Conservation (phyloP, 2,888 invertebrate genomes). For the Drosophila helvetica region DNA sequence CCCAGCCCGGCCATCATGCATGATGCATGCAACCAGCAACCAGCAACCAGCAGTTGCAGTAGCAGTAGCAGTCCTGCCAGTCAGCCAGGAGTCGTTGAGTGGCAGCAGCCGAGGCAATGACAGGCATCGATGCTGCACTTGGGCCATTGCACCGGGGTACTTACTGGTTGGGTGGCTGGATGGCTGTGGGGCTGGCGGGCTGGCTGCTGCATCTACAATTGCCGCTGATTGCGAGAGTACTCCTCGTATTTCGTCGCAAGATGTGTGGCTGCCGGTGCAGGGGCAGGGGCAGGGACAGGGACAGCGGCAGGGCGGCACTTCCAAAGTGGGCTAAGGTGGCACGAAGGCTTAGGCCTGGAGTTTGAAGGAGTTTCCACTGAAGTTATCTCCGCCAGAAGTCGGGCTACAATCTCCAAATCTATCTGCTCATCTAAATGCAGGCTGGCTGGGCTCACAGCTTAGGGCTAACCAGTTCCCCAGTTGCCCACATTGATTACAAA, state of each 20-base stretch:
- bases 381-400: constrained; percentile 1
- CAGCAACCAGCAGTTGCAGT: constrained; percentile 50
- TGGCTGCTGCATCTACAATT: constrained; percentile 55
- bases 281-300: too few species aligned
- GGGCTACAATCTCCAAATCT: constrained; percentile 30
- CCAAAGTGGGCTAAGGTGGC: constrained; percentile 17
- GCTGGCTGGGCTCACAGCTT: constrained; percentile 9
- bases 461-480: constrained; percentile 2
- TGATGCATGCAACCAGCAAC: constrained; percentile 55
- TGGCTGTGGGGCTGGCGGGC: constrained; percentile 11
- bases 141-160: constrained; percentile 40
- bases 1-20: not conserved
- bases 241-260: constrained; percentile 51
- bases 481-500: constrained; percentile 60
- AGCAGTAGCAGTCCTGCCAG: constrained; percentile 37
- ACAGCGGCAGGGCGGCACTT: constrained; percentile 8
- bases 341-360: constrained; percentile 21
- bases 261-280: constrained; percentile 51
- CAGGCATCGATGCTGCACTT: constrained; percentile 41
- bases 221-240: constrained; percentile 69
- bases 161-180: constrained; percentile 25
- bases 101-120: constrained; percentile 33
- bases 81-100: constrained; percentile 41
- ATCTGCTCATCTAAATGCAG: constrained; percentile 44
- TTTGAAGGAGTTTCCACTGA: constrained; percentile 19